Base-by-base conservation (phyloP, 1,140 invertebrate species). In the Gryllus bimaculatus region DNA sequence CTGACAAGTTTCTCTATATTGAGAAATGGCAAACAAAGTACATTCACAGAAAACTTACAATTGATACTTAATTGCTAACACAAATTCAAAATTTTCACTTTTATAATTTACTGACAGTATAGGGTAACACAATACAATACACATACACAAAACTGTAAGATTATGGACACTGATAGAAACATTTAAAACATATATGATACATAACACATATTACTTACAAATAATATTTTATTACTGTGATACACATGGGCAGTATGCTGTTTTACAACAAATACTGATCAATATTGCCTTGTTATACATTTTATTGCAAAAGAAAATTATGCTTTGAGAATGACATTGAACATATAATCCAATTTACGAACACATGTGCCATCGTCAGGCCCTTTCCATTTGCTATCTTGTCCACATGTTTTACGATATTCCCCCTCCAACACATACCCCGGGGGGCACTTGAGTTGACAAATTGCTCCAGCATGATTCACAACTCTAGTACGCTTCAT, bases 401-500 rank as follows among this genome's bases (percentile, higher is more conserved):
- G 80, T 26, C 83, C 83, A 81, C 87, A 88, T 13, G 84, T 85
- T 20, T 86, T 82, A 80, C 86, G 84, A 82, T 86, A 88, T 78
- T 86, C 85, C 74, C 86, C 87, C 78, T 83, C 84, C 49, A 87
- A 83, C 79, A 86, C 83, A 80, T 86, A 88, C 39, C 85, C 85
- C 48, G 80, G 82, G 48, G 86, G 87, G 83, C 87, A 88, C 78
- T 86, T 85, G 73, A 88, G 84, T 79, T 83, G 85, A 81, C 87
- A 88, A 79, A 87, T 86, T 54, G 86, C 85, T 49, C 86, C 85
- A 12, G 86, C 86, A n/a, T 84, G 84, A 85, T 86, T 83, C 75
- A 83, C 81, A n/a, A 82, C 79, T 78, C 78, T 83, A 74, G 81
- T 81, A 73, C 80, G 81, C 47, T 47, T 74, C 47, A 79, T 81